Conservation (phyloP, 2,113 vertebrate species). For the Picathartes gymnocephalus region DNA sequence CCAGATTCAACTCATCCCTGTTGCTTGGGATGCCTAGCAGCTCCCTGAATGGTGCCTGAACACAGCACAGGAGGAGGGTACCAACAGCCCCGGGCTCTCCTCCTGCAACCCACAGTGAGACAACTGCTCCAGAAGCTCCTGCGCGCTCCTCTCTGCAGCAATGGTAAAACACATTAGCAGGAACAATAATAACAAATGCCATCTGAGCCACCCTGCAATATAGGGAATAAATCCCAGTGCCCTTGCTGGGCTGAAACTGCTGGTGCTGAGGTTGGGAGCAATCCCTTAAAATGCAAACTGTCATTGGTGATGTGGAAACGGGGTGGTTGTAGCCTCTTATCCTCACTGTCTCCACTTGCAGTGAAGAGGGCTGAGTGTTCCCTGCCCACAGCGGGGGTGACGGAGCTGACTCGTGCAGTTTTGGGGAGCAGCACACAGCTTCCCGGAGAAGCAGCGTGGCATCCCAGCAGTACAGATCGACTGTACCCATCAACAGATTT, state of each 20-base stretch:
- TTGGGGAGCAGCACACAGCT: background rate
- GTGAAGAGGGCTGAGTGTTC: background rate
- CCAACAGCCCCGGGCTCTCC: background rate
- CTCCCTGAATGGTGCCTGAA: too few species aligned
- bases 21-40: background rate
- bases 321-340: background rate
- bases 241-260: background rate
- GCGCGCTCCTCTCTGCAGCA: background rate
- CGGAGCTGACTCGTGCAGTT: background rate
- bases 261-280: background rate
- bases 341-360: background rate
- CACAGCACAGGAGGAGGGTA: background rate
- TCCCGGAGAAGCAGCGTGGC: rapidly evolving
- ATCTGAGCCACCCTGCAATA: background rate
- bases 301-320: background rate
- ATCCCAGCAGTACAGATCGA: background rate
- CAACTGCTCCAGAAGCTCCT: background rate
- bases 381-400: rapidly evolving
- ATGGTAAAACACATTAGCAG: background rate
- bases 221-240: background rate
- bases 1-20: background rate
- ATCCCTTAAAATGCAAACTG: background rate
- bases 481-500: background rate
- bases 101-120: background rate
- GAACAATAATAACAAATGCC: background rate